These are phyloP conservation scores for Caligus rogercresseyi DNA, from an alignment of 1,140 invertebrate species.

Conservation along the genomic window DNA sequence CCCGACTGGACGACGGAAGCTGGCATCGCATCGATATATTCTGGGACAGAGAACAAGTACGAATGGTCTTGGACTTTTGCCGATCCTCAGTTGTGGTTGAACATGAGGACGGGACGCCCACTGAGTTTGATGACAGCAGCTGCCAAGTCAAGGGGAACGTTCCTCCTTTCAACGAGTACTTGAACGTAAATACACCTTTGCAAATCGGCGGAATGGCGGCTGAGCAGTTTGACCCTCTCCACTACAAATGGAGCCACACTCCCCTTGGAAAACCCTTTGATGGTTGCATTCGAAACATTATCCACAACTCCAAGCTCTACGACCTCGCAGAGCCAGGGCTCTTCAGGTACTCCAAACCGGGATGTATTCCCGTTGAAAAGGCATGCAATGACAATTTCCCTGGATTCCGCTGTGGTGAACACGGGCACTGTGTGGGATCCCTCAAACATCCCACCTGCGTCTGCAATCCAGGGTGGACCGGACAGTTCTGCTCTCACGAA, in stretches of 20 bases:
- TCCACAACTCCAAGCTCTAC: constrained; percentile 88
- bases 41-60: constrained; percentile 74
- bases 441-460: constrained; percentile 68
- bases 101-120: constrained; percentile 62
- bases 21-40: constrained; percentile 92
- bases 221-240: constrained; percentile 61
- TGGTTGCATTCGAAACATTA: constrained; percentile 83
- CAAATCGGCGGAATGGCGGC: constrained; percentile 79
- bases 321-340: constrained; percentile 73
- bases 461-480: constrained; percentile 78
- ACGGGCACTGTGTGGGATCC: constrained; percentile 80
- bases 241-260: constrained; percentile 68
- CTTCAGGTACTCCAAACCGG: constrained; percentile 54
- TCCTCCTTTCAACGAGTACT: constrained; percentile 83
- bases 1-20: constrained; percentile 71
- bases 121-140: constrained; percentile 58
- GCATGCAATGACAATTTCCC: constrained; percentile 54
- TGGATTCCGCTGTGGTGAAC: constrained; percentile 64
- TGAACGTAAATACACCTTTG: constrained; percentile 85
- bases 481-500: constrained; percentile 58
- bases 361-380: constrained; percentile 76
- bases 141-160: constrained; percentile 74
- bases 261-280: constrained; percentile 72
- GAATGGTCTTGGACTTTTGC: constrained; percentile 80
- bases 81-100: constrained; percentile 65